These are phyloP conservation scores for Burhinus oedicnemus DNA, from an alignment of 2,113 vertebrate genomes.

Conservation along the genomic window DNA sequence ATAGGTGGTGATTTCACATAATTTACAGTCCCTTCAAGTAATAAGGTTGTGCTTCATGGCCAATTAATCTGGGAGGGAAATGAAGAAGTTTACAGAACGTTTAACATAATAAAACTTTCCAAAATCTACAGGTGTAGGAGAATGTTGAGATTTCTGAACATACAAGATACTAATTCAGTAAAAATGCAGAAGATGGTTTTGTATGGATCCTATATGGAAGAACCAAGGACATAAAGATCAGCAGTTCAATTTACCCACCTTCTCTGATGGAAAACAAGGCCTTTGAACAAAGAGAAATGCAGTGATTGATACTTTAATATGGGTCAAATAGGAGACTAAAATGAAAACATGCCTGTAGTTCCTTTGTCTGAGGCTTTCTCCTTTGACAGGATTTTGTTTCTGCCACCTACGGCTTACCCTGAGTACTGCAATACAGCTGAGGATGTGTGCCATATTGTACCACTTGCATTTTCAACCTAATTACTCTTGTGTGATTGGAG, in stretches of 20 bases:
- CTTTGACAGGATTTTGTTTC: not conserved
- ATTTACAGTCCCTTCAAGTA: not conserved
- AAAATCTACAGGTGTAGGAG: not conserved
- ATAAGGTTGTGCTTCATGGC: not conserved
- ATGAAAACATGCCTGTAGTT: not conserved
- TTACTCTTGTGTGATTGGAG: not conserved
- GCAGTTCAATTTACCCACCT: not conserved
- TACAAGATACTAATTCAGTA: not conserved
- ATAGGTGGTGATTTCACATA: not conserved
- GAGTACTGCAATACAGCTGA: not conserved
- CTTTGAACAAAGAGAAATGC: not conserved
- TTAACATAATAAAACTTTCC: not conserved
- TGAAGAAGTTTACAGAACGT: not conserved
- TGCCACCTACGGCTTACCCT: not conserved
- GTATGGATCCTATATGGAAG: not conserved
- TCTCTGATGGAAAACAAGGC: not conserved
- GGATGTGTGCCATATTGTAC: not conserved
- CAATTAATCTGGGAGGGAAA: not conserved
- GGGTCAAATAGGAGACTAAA: not conserved
- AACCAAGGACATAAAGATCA: not conserved
- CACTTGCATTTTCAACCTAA: not conserved
- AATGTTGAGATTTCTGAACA: not conserved
- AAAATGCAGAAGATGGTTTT: not conserved
- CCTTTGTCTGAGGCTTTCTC: not conserved
- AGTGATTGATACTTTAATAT: not conserved